Base-by-base conservation (phyloP, 30 jellyfish, hydroid and myxozoan genomes). In the Aurelia coerulea region DNA sequence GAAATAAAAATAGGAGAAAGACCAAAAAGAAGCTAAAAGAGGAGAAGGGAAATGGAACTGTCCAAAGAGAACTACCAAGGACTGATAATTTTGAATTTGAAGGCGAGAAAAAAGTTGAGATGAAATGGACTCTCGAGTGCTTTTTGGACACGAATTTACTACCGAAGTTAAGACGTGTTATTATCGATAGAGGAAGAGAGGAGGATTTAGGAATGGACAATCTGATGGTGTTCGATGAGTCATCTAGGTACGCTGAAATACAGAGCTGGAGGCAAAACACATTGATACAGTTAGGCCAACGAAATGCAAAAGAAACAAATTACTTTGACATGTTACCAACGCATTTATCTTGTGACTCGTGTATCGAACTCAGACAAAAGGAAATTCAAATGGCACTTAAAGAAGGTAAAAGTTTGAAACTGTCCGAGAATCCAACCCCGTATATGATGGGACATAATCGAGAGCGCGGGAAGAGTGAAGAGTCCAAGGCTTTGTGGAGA, bases 81-180 rank as follows among this genome's bases (percentile, higher is more conserved):
- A 83, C 58, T 56, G 92, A 83, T 42, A 83, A 69, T 70, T 87
- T 75, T 77, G 96, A 87, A 49, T 87, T 87, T 42, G 96, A 87
- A 34, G 96, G 96, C 17, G 88, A 78, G 83, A 78, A 77, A 58
- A 77, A 58, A 64, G 86, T 64, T 15, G 96, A 87, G 68, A 74
- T 62, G 76, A 87, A 87, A 59, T 87, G 96, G 96, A 87, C 90
- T 64, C 42, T 87, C 73, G 90, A 87, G 69, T 87, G 88, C 50
- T 87, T 73, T 58, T 17, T 76, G 68, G 90, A 87, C 59, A 31
- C 71, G 53, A 34, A 53, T 14, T 73, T 87, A 63, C 58, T 87
- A 41, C 96, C 88, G 14, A 58, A 74, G 78, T 31, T 87, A 41
- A 69, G 74, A 19, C 58, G 96, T 3, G 96, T 87, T 11, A 58